Conservation (phyloP, 2,888 invertebrate genomes). For the Netelia virgata region DNA sequence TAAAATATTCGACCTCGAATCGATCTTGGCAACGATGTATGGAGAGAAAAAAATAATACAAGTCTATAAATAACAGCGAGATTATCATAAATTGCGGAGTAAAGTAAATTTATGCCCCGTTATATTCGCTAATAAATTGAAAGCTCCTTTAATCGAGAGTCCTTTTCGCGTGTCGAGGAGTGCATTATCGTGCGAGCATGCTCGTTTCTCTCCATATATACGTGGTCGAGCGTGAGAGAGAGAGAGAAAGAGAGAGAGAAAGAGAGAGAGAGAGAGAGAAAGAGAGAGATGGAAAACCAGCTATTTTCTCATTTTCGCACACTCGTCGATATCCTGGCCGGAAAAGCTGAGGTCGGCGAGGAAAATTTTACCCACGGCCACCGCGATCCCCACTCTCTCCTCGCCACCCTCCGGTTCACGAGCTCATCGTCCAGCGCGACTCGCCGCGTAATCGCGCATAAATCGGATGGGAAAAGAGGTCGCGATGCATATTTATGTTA, state of each 20-base stretch:
- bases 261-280: not conserved
- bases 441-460: slow-evolving; percentile 76
- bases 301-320: slow-evolving; percentile 36
- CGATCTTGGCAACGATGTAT: no score
- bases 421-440: slow-evolving; percentile 37
- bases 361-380: slow-evolving; percentile 23
- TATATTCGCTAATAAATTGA: slow-evolving; percentile 29
- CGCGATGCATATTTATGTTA: slow-evolving; percentile 79
- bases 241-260: not conserved
- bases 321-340: slow-evolving; percentile 51
- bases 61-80: not conserved
- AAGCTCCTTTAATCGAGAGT: slow-evolving; percentile 30
- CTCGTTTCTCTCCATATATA: slow-evolving; percentile 3
- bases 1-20: no score
- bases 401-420: not conserved
- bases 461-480: slow-evolving; percentile 73
- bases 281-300: not conserved
- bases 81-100: slow-evolving; percentile 1
- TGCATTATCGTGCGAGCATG: slow-evolving; percentile 11
- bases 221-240: not conserved
- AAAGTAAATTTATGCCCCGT: not conserved
- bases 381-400: not conserved
- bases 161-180: slow-evolving; percentile 4
- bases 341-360: slow-evolving; percentile 51
- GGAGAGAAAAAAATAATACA: no score